Evolutionary conservation across 2,888 invertebrate genomes (phyloP).

Genomic region (Caprella mutica): DNA sequence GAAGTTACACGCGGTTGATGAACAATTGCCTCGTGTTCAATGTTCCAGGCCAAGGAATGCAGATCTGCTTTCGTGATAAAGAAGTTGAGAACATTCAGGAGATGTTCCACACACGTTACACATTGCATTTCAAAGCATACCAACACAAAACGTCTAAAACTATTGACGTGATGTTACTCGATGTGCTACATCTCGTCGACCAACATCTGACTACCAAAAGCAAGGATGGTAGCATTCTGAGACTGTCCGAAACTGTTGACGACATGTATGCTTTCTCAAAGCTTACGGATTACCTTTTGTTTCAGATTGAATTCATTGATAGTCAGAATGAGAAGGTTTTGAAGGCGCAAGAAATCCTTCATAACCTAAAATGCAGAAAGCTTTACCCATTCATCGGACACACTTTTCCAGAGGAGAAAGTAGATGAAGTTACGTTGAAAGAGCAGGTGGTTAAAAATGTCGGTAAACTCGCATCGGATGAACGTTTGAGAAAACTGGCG

Average conservation of each 20-base stretch:
- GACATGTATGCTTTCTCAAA: slow-evolving; percentile 20
- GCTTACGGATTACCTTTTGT: slow-evolving; percentile 25
- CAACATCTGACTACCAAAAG: slow-evolving; percentile 14
- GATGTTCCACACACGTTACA: slow-evolving; percentile 44
- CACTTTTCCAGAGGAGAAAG: no score
- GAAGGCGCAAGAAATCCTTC: no score
- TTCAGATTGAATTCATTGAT: no score
- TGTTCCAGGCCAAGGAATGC: slow-evolving; percentile 11
- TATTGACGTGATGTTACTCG: slow-evolving; percentile 42
- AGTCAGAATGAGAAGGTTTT: not conserved
- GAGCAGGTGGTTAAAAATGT: no score
- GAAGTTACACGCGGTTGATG: slow-evolving; percentile 26
- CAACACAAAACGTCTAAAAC: slow-evolving; percentile 43
- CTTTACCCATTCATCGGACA: no score
- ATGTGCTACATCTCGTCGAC: slow-evolving; percentile 21
- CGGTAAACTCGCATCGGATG: no score
- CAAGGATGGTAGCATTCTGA: slow-evolving; percentile 14
- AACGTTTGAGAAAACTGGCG: no score
- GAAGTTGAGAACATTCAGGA: slow-evolving; percentile 44
- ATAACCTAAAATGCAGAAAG: no score
- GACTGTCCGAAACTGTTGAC: slow-evolving; percentile 14
- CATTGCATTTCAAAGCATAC: slow-evolving; percentile 46
- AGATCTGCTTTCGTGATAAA: slow-evolving; percentile 45
- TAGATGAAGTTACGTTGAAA: no score
- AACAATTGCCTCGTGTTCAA: slow-evolving; percentile 26